Base-by-base conservation (phyloP, 2,888 invertebrate genomes). In the Phyto melanocephala region DNA sequence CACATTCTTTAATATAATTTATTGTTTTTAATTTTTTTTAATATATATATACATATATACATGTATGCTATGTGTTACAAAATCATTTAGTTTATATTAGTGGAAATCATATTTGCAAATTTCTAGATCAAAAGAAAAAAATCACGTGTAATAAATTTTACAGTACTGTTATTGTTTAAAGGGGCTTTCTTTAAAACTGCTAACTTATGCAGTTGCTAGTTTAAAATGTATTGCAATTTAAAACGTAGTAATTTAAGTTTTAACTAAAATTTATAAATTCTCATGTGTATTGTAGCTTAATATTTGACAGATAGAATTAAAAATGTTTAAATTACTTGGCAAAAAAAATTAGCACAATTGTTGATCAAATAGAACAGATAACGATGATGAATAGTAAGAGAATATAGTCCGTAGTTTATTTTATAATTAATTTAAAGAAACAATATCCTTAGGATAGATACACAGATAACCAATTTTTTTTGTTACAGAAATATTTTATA, bases 221-320 rank as follows among this genome's bases (percentile, higher is more conserved):
- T 54, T 62, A 42, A 24, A 54, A 62, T 62, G 72, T 67, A 67
- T 67, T 72, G 45, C 15, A 62, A 54, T 77, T 62, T 62, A 50
- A 75, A 80, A 65, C 42, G 10, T 58, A 70, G 68, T 80, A 68
- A 70, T 63, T 80, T 62, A 47, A 60, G 67, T 60, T 54, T 42
- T 17, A 28, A 70, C 20, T 42, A 47, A 63, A 47, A 54, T 20
- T 62, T 47, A 71, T 70, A 60, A 79, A 79, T 33, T 42, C 71
- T 67, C 58, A 47, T 42, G 47, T 10, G 40, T 50, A 45, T 67
- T 72, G 40, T 13, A 28, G 7, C n/a, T 40, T 11, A 56, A 58
- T 63, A 63, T 63, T 45, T 17, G 47, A 20, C 15, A 24, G 11
- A n/a, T 2, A 28, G 15, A 42, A 24, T 1, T 68, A 15, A 1